Percentiles rank a stretch among this genome's conserved stretches.
phyloP scores from a whole-genome alignment of 2,113 vertebrate genomes.

The Crotalus viridis region DNA sequence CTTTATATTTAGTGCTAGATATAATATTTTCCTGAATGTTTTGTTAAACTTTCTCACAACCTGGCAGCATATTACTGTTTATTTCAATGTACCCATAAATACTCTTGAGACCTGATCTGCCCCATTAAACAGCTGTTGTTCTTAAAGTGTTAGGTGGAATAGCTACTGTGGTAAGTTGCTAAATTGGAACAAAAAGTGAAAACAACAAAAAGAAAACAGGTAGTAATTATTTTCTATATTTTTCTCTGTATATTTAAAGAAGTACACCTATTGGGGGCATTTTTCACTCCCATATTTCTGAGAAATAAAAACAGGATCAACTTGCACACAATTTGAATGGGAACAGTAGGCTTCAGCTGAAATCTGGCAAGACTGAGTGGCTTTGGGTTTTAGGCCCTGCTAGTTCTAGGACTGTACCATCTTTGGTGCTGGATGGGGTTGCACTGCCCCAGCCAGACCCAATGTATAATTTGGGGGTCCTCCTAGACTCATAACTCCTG shows the following conservation, averaged over 20 bases:
- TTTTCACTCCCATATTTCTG: background rate
- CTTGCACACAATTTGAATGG: background rate
- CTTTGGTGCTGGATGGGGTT: background rate
- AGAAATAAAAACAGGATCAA: background rate
- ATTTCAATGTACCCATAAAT: background rate
- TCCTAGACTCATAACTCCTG: background rate
- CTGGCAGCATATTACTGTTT: background rate
- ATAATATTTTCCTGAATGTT: slow-evolving; percentile 1
- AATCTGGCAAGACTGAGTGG: background rate
- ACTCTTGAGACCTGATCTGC: background rate
- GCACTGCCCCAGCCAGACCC: background rate
- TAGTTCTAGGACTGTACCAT: background rate
- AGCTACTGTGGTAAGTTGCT: background rate
- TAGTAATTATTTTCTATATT: slow-evolving; percentile 7
- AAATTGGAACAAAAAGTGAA: background rate
- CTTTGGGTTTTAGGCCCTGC: background rate
- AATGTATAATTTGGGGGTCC: background rate
- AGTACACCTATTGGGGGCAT: background rate
- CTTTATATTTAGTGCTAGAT: background rate
- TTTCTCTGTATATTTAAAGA: slow-evolving; percentile 15
- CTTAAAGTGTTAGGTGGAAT: slow-evolving; percentile 10
- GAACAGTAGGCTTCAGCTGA: background rate
- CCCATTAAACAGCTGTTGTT: slow-evolving; percentile 4
- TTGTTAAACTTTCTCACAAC: slow-evolving; percentile 16
- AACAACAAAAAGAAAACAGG: slow-evolving; percentile 24